These are phyloP conservation scores for Mola mola DNA, from an alignment of 2,113 vertebrate species.

Conservation along the genomic window DNA sequence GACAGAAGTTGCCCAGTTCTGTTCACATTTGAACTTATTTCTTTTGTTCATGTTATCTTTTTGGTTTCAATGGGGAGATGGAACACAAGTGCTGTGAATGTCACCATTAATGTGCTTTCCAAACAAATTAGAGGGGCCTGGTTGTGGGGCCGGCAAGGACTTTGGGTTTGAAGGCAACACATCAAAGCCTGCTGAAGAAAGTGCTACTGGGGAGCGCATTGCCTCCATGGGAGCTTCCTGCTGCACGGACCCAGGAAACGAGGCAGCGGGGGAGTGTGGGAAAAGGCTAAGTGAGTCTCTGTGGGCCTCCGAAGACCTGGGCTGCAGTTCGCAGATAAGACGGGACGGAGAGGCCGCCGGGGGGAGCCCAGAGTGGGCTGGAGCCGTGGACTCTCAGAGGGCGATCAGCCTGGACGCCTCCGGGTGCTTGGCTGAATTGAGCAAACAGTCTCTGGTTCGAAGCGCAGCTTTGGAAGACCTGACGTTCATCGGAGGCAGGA, in stretches of 20 bases:
- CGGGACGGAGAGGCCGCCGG: constrained; percentile 28
- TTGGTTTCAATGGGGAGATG: constrained; percentile 59
- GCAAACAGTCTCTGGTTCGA: constrained; percentile 61
- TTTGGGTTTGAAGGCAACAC: constrained; percentile 15
- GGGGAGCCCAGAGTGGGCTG: constrained; percentile 47
- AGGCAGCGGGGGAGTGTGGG: constrained; percentile 35
- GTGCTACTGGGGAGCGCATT: constrained; percentile 5
- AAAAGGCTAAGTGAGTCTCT: constrained; percentile 57
- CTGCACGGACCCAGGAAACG: constrained; percentile 37
- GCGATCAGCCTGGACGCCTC: constrained; percentile 72
- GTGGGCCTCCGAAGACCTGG: constrained; percentile 66
- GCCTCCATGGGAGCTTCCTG: constrained; percentile 49
- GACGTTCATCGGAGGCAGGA: constrained; percentile 62
- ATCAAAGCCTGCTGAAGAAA: constrained; percentile 22
- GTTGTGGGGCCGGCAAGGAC: constrained; percentile 29
- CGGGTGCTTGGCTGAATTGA: constrained; percentile 58
- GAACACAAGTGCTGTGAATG: constrained; percentile 65
- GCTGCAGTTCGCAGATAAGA: constrained; percentile 18
- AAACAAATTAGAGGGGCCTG: constrained; percentile 65
- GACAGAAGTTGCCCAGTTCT: constrained; percentile 15
- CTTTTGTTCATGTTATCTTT: neutral
- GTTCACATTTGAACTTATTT: constrained; percentile 10
- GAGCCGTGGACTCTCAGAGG: constrained; percentile 50
- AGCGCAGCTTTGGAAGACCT: constrained; percentile 76
- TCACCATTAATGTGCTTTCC: constrained; percentile 75